Percentiles rank a stretch among this genome's conserved stretches.
Evolutionary conservation across 2,113 vertebrate species (phyloP).

Genomic region (Spea multiplicata): DNA sequence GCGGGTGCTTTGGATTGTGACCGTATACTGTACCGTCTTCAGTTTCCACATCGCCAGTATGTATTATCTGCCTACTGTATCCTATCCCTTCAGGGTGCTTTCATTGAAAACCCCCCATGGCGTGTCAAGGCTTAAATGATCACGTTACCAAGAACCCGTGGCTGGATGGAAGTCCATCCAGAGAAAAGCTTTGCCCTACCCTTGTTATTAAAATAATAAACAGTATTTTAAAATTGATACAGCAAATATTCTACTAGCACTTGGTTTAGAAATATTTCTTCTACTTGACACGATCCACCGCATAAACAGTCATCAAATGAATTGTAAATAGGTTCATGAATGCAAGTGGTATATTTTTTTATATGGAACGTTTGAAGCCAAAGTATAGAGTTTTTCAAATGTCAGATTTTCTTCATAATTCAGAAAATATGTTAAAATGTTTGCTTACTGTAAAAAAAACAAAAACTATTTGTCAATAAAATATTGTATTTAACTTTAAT

Average conservation of each 20-base stretch:
- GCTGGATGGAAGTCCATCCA: too few species aligned
- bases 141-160: too few species aligned
- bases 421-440: slow-evolving; percentile 3
- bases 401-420: neutral
- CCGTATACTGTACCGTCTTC: slow-evolving; percentile 49
- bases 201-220: slow-evolving; percentile 38
- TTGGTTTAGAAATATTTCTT: slow-evolving; percentile 38
- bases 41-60: slow-evolving; percentile 52
- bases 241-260: slow-evolving; percentile 23
- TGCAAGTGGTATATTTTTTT: slow-evolving; percentile 64
- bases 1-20: slow-evolving; percentile 51
- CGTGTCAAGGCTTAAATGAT: too few species aligned
- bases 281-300: slow-evolving; percentile 50
- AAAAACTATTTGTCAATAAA: slow-evolving; percentile 30
- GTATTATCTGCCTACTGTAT: slow-evolving; percentile 66
- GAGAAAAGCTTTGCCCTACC: neutral
- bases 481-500: slow-evolving; percentile 25
- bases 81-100: slow-evolving; percentile 29
- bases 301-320: slow-evolving; percentile 51
- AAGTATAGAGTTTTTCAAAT: slow-evolving; percentile 53
- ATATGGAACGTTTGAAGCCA: slow-evolving; percentile 68
- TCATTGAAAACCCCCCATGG: too few species aligned
- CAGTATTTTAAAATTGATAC: slow-evolving; percentile 66
- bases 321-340: slow-evolving; percentile 61
- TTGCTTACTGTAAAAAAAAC: slow-evolving; percentile 31